Percentiles rank a stretch among this genome's conserved stretches.
These are phyloP conservation scores for Eunapius fragilis DNA, from an alignment of 37 sponge, comb jelly and placozoan genomes.

Conservation along the genomic window DNA sequence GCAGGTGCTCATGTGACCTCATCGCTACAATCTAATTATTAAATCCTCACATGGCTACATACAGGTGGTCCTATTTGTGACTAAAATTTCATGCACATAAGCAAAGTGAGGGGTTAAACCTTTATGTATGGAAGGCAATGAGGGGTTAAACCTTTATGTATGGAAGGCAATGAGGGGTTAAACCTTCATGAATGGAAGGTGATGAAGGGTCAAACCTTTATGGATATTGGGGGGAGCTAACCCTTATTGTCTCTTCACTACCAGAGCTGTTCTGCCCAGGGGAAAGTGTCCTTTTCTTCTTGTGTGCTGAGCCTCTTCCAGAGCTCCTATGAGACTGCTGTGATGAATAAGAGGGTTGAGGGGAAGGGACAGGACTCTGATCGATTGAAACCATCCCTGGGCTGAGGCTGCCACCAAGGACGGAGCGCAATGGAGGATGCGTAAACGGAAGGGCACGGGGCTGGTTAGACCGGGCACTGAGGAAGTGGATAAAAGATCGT, in stretches of 20 bases:
- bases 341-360: constrained; percentile 43
- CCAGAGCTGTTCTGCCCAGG: constrained; percentile 54
- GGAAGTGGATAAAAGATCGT: background rate
- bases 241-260: constrained; percentile 61
- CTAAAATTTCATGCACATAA: too few species aligned
- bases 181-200: background rate
- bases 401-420: constrained; percentile 9
- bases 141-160: background rate
- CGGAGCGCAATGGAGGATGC: constrained; percentile 7
- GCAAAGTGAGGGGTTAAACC: too few species aligned
- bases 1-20: background rate
- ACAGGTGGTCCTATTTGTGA: too few species aligned
- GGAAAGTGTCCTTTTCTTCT: constrained; percentile 35
- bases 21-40: background rate
- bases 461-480: background rate
- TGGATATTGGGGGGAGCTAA: background rate
- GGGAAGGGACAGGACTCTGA: constrained; percentile 67
- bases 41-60: too few species aligned
- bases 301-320: constrained; percentile 7
- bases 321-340: constrained; percentile 24
- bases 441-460: background rate
- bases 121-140: background rate
- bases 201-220: too few species aligned
- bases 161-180: too few species aligned
- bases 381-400: constrained; percentile 37